Conservation (phyloP, 2,797 vertebrate genomes). For the Melanotaenia trifasciata region DNA sequence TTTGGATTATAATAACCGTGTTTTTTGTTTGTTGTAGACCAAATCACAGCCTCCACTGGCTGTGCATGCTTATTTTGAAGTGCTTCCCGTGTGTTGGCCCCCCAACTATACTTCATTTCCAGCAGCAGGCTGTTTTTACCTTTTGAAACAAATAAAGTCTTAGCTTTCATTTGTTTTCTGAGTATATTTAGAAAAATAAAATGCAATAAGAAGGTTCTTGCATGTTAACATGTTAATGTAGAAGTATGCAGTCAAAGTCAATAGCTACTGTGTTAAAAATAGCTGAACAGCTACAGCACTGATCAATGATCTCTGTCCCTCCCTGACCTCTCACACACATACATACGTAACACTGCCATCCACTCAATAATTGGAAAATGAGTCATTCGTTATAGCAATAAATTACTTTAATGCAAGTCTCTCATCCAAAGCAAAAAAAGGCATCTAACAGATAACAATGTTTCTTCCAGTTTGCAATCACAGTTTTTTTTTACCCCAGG, state of each 20-base stretch:
- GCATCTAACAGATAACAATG: constrained; percentile 59
- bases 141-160: too few species aligned
- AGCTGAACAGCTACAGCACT: constrained; percentile 23
- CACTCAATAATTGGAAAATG: constrained; percentile 30
- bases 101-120: too few species aligned
- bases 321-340: neutral
- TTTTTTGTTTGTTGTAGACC: too few species aligned
- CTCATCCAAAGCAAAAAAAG: constrained; percentile 72
- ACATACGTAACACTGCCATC: neutral
- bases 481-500: constrained; percentile 38
- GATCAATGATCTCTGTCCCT: constrained; percentile 17
- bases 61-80: too few species aligned
- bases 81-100: too few species aligned
- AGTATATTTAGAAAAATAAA: too few species aligned
- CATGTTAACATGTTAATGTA: neutral
- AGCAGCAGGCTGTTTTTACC: too few species aligned
- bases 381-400: constrained; percentile 60
- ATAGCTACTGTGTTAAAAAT: constrained; percentile 38
- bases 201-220: neutral
- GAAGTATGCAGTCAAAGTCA: constrained; percentile 12
- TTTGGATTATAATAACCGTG: too few species aligned
- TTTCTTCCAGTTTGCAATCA: constrained; percentile 60
- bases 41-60: too few species aligned
- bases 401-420: constrained; percentile 78
- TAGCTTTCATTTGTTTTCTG: too few species aligned